phyloP scores from a whole-genome alignment of 2,113 vertebrate species.

The Scomber scombrus region DNA sequence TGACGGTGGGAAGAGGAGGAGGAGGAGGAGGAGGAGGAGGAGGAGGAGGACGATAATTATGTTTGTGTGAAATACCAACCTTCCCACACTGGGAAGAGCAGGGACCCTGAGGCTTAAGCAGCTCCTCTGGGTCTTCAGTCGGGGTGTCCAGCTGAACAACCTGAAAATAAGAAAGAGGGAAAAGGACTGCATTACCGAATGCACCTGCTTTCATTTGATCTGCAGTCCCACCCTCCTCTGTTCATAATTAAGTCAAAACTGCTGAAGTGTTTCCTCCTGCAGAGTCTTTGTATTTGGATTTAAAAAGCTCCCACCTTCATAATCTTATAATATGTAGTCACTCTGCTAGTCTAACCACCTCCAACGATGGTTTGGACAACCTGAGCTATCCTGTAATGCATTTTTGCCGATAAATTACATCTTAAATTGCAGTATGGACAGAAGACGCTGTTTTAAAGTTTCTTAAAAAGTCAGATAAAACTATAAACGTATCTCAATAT shows the following conservation, averaged over 20 bases:
- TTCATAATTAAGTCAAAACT: conserved; percentile 23
- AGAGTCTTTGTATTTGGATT: conserved; percentile 15
- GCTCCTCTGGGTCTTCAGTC: conserved; percentile 77
- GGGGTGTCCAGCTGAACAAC: conserved; percentile 80
- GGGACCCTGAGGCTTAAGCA: conserved; percentile 80
- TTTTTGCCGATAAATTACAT: too few relatives aligned
- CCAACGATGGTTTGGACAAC: background rate
- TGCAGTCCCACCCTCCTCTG: background rate
- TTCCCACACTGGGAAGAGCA: conserved; percentile 81
- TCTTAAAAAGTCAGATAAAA: background rate
- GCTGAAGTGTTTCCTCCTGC: background rate
- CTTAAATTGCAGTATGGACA: background rate
- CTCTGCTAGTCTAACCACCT: background rate
- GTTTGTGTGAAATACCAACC: conserved; percentile 58
- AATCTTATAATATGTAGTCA: background rate
- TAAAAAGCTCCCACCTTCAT: conserved; percentile 15
- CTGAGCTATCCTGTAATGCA: background rate
- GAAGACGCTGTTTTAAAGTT: background rate
- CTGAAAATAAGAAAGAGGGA: conserved; percentile 53
- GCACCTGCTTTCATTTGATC: conserved; percentile 1
- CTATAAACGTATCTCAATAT: background rate
- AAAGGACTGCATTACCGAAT: background rate
- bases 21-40: too few relatives aligned
- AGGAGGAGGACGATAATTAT: background rate
- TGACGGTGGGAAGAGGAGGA: too few relatives aligned